Evolutionary conservation across 2,797 vertebrate genomes (phyloP).

Genomic region (Sphaeramia orbicularis): DNA sequence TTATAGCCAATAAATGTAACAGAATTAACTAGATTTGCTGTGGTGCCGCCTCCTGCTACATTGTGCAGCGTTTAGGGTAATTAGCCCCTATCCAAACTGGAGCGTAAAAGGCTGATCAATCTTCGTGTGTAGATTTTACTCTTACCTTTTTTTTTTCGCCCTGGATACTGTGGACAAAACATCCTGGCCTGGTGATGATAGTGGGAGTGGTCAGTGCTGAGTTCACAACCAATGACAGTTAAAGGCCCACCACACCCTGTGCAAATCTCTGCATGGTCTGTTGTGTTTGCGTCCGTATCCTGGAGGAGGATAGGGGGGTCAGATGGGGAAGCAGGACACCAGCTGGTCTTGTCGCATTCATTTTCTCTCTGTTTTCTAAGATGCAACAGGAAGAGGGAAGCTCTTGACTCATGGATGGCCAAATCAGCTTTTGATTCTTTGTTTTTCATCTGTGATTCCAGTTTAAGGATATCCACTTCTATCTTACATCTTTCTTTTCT

Average conservation of each 20-base stretch:
- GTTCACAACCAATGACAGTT: conserved; percentile 46
- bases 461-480: conserved; percentile 4
- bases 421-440: conserved; percentile 10
- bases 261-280: conserved; percentile 25
- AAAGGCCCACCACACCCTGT: conserved; percentile 38
- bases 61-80: no score
- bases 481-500: conserved; percentile 15
- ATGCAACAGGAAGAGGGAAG: conserved; percentile 18
- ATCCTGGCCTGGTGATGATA: conserved; percentile 27
- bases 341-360: conserved; percentile 71
- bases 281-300: conserved; percentile 25
- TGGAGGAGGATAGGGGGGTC: conserved; percentile 62
- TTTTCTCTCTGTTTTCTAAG: conserved; percentile 29
- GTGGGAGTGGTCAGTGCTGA: conserved; percentile 64
- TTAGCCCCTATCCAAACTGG: neutral
- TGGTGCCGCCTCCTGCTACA: no score
- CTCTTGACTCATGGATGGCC: conserved; percentile 23
- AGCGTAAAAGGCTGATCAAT: conserved; percentile 16
- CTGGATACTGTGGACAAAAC: conserved; percentile 31
- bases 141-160: conserved; percentile 8
- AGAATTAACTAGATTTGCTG: no score
- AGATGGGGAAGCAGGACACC: conserved; percentile 76
- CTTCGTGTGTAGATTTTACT: conserved; percentile 17
- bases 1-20: no score
- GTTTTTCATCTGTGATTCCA: neutral